Base-by-base conservation (phyloP, 2,113 vertebrate species). In the Neotoma lepida region DNA sequence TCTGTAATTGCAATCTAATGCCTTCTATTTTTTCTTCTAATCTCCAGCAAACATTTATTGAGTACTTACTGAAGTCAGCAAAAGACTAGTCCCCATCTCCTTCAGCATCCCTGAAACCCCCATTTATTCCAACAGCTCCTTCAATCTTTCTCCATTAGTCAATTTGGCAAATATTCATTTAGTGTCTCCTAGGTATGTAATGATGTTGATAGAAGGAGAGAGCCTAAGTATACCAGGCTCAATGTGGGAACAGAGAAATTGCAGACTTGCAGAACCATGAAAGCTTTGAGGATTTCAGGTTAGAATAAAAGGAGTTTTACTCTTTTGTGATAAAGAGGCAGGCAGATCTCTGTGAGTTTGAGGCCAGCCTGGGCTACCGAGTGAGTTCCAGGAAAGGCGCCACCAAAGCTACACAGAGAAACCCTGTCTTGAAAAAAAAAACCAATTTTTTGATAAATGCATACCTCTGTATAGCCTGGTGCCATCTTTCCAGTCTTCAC, bases 61-160 rank as follows among this genome's bases (percentile, higher is more conserved):
- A 91, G 22, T 82, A 89, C 68, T 78, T 95, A 46, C 63, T 93
- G 63, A 86, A 88, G 88, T 95, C 86, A 88, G 24, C 90, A 81
- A 91, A 95, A 73, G 26, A 63, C 41, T 46, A 33, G 33, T 80
- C 84, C 33, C 73, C 56, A 87, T 94, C 70, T 61, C 46, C 54
- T 86, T 95, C 49, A 94, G 46, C 78, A 92, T 86, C 44, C 54
- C 28, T 35, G 70, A 96, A 90, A 24, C 49, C 28, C 8, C 28
- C 51, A 26, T 56, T 96, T 89, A 93, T 88, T 58, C 33, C 90
- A 96, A 41, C 28, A 95, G 13, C 49, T 61, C 9, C 30, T 89
- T 71, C n/a, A 81, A 46, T 84, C 24, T 95, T 95, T 92, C 90
- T 89, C 39, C 78, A 92, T 77, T 46, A 94, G 63, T 63, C 85